phyloP scores from a whole-genome alignment of 2,888 invertebrate species.

The Drosophila rellima region DNA sequence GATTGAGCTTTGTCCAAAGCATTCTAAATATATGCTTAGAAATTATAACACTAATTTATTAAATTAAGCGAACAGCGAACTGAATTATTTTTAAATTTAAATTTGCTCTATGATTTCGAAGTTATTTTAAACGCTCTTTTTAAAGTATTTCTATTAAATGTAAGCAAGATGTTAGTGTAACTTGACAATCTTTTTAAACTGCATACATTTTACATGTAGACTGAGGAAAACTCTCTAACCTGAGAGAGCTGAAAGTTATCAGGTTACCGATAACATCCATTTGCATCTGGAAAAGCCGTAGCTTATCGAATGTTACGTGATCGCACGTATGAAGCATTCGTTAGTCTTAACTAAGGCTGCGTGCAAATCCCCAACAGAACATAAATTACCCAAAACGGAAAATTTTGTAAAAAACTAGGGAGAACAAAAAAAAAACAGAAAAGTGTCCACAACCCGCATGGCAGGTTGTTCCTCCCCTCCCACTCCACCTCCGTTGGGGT shows the following conservation, averaged over 20 bases:
- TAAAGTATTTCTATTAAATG: neutral
- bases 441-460: conserved; percentile 31
- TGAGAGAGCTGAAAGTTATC: conserved; percentile 31
- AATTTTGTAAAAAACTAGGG: conserved; percentile 13
- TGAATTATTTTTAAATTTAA: no score
- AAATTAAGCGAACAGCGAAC: no score
- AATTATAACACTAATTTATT: no score
- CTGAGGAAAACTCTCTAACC: neutral
- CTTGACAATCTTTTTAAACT: neutral
- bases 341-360: conserved; percentile 72
- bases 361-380: conserved; percentile 69
- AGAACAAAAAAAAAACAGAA: conserved; percentile 11
- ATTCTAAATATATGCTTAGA: no score
- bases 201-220: conserved; percentile 29
- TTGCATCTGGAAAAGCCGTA: conserved; percentile 14
- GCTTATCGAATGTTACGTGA: conserved; percentile 72
- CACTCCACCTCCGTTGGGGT: conserved; percentile 9
- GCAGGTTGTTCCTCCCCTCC: neutral
- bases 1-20: no score
- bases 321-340: conserved; percentile 77
- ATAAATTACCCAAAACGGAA: conserved; percentile 66
- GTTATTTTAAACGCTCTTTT: no score
- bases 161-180: neutral
- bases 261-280: conserved; percentile 36
- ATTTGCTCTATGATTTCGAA: no score